Evolutionary conservation across 1,140 invertebrate genomes (phyloP), one percentile per base, ranked within the genome.

Genomic region (Drosophila fuyamai): DNA sequence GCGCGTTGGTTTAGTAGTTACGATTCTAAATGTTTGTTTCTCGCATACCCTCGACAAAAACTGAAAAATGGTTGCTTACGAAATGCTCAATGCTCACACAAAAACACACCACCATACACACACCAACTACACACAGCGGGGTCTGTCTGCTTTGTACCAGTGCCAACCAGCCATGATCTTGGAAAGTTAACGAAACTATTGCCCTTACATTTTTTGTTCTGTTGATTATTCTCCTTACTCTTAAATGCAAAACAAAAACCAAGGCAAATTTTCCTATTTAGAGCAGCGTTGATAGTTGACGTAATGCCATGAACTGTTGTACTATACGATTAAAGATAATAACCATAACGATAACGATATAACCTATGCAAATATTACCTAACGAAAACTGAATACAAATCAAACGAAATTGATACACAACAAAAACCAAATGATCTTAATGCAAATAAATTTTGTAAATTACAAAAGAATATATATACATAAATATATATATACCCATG

Each of bases 381-480:
- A 76, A 66, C 46, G 71, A 76, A 86, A 75, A 67, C 70, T 65
- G 80, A 81, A 66, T 36, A 67, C 16, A 55, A 76, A 76, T 56
- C 75, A 80, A 77, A 79, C 80, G 76, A 84, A 84, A 81, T 79
- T 83, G 81, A 75, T 83, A 71, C 78, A 82, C 63, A 81, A 57
- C 75, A 86, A 60, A 80, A 76, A 82, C 83, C 83, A 88, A 86
- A 86, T 86, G 83, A 86, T 86, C 83, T 86, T 81, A 68, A 74
- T 74, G 61, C 55, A 84, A 83, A 75, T 71, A 57, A 60, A 62
- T 61, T 86, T 81, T 85, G 78, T 81, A 82, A 77, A 78, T 75
- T 71, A 78, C 60, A 80, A 66, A 53, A 14, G 43, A 73, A 74
- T 56, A 63, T 51, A 73, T 29, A 74, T 48, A 72, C 57, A 63